Evolutionary conservation across 2,888 invertebrate genomes (phyloP).

Genomic region (Geophilus truncorum): DNA sequence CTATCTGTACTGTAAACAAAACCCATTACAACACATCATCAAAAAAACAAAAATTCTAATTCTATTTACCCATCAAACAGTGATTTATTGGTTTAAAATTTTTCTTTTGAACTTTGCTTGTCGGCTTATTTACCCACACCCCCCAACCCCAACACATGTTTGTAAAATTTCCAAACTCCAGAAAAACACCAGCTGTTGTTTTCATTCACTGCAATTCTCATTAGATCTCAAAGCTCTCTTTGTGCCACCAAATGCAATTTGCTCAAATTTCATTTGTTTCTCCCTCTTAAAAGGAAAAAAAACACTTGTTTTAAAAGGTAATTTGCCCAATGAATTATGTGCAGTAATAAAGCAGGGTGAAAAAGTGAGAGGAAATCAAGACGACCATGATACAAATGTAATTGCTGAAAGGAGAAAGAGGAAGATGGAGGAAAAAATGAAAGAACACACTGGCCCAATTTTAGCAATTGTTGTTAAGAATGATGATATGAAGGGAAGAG

Average conservation of each 20-base stretch:
- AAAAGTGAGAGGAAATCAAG: background rate
- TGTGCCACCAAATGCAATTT: background rate
- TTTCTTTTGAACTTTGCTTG: background rate
- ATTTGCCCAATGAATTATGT: background rate
- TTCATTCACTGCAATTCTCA: constrained; percentile 4
- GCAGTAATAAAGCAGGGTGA: background rate
- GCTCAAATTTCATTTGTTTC: background rate
- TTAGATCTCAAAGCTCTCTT: background rate
- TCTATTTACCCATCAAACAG: no score
- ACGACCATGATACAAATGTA: background rate
- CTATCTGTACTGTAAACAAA: no score
- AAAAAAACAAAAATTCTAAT: no score
- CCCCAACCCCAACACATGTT: background rate
- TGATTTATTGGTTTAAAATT: background rate
- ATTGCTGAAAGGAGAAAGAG: no score
- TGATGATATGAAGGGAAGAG: background rate
- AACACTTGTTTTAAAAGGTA: background rate
- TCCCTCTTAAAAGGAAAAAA: background rate
- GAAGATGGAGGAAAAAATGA: background rate
- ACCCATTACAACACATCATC: no score
- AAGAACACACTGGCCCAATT: background rate
- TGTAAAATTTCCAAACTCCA: background rate
- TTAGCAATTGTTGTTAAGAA: background rate
- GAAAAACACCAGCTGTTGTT: constrained; percentile 10
- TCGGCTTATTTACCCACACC: background rate